Conservation (phyloP, 1,140 invertebrate genomes). For the Rhopalosiphum padi region DNA sequence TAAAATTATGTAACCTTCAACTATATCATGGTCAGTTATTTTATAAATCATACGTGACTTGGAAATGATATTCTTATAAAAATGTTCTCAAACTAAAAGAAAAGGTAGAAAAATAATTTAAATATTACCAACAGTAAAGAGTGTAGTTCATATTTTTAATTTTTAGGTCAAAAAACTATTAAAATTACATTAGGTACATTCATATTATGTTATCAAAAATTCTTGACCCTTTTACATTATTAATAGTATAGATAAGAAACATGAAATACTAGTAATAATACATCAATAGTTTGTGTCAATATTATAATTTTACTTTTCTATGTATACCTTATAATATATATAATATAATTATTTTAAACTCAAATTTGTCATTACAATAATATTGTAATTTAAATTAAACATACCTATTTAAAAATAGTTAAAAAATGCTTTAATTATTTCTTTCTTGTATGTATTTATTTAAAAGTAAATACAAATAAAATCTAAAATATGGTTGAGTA, state of each 20-base stretch:
- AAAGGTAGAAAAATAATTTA: background rate
- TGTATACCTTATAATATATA: background rate
- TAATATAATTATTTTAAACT: background rate
- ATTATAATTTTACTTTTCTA: background rate
- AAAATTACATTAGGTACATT: background rate
- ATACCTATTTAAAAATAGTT: background rate
- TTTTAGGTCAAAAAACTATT: background rate
- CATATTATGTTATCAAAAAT: background rate
- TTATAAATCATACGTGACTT: conserved; percentile 30
- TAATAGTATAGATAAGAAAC: conserved; percentile 12
- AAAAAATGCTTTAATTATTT: background rate
- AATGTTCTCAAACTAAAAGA: background rate
- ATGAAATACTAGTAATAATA: background rate
- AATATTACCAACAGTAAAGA: background rate
- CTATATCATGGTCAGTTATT: background rate
- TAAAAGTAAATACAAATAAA: background rate
- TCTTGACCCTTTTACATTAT: background rate
- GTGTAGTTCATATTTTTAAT: background rate
- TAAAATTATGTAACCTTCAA: background rate
- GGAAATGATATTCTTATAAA: background rate
- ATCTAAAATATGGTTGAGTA: background rate
- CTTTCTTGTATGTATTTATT: background rate
- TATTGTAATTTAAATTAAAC: background rate
- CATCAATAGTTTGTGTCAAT: background rate
- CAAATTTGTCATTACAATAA: background rate